Evolutionary conservation across 2,888 invertebrate species (phyloP), one percentile per base, ranked within the genome.

Genomic region (Diplazon laetatorius): DNA sequence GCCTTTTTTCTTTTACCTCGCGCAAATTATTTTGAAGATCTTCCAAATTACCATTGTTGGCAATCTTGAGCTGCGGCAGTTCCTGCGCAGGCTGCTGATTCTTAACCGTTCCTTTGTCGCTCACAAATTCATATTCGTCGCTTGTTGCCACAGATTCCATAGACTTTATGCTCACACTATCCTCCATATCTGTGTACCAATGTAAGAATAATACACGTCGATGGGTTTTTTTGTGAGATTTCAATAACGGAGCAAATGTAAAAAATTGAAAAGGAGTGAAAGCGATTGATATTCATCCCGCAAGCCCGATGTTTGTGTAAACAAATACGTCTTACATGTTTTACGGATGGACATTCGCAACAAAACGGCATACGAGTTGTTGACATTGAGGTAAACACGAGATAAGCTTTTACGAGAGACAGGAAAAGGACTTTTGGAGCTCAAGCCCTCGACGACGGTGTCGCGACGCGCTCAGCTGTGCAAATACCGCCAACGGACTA

Each of bases 111-210:
- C 90, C 92, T 76, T 91, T 92, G 52, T 93, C 93, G 80, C 92
- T 93, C 76, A 95, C 93, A 84, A 95, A 93, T 89, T 95, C 95
- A 91, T 94, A 95, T 88, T 95, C 95, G 83, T 95, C 95, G 87
- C 94, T 94, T 77, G 94, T 94, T 71, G 93, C 93, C 86, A 93
- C 92, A 78, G 95, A 95, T 91, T 95, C 95, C 86, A 93, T 93
- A 75, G 95, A 95, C 91, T 94, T 94, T 37, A 93, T 93, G 87
- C 94, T 94, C 86, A 94, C 91, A 90, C 93, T 93, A 92, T 93
- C 94, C 92, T 94, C 94, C 94, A 94, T 94, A 91, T 85, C 90
- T 89, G 71, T 10, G 83, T 83, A 46, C 42, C 20, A n/a, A n/a
- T n/a, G n/a, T n/a, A 16, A 55, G 50, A 78, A 8, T 63, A 75